Percentiles rank a stretch among this genome's conserved stretches.
Evolutionary conservation across 2,113 vertebrate species (phyloP).

Genomic region (Bubo blakistoni): DNA sequence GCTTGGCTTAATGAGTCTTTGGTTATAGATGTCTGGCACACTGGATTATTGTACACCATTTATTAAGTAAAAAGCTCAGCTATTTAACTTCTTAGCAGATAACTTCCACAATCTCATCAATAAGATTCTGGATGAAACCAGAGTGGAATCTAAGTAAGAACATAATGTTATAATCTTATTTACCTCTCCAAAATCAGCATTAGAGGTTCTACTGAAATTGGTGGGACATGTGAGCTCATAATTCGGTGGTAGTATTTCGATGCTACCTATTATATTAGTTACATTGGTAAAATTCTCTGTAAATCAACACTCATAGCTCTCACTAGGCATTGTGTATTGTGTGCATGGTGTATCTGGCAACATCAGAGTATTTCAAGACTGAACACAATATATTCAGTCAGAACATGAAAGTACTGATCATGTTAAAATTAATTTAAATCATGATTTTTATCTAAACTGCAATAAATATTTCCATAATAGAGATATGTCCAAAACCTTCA

Average conservation of each 20-base stretch:
- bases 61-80: background rate
- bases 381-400: background rate
- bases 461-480: background rate
- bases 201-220: background rate
- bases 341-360: no score
- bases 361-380: background rate
- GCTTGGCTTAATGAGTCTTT: slow-evolving; percentile 64
- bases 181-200: background rate
- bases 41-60: background rate
- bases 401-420: background rate
- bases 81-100: background rate
- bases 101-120: background rate
- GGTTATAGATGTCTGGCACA: slow-evolving; percentile 38
- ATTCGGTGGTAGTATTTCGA: background rate
- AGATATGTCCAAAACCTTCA: background rate
- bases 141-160: background rate
- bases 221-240: background rate
- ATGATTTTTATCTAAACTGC: background rate
- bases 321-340: no score
- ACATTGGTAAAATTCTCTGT: background rate
- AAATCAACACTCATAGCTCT: background rate
- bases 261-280: background rate
- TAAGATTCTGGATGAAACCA: background rate
- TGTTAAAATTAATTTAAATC: background rate
- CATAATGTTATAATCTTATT: background rate